These are phyloP conservation scores for Creontiades dilutus DNA, from an alignment of 2,888 invertebrate species.

Conservation along the genomic window DNA sequence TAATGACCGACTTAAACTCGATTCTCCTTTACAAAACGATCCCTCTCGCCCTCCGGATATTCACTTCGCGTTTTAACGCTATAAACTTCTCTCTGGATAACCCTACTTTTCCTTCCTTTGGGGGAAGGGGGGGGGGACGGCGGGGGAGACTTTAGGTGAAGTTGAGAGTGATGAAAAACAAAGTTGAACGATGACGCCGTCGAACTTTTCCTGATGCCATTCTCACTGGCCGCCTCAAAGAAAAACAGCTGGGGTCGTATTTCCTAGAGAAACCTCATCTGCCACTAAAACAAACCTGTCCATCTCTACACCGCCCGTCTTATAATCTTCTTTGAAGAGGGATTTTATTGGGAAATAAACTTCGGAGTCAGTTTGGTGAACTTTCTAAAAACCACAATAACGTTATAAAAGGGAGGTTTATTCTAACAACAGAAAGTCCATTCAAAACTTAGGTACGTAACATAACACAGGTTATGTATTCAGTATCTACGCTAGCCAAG, in stretches of 20 bases:
- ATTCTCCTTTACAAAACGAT: slow-evolving; percentile 58
- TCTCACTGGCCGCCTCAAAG: neutral
- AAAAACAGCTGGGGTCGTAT: slow-evolving; percentile 4
- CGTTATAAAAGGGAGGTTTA: no score
- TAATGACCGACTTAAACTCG: slow-evolving; percentile 65
- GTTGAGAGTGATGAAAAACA: slow-evolving; percentile 50
- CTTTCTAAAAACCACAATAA: neutral
- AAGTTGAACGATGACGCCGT: slow-evolving; percentile 40
- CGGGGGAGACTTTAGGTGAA: slow-evolving; percentile 12
- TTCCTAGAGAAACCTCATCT: slow-evolving; percentile 13
- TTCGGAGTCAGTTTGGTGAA: neutral
- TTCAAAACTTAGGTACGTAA: no score
- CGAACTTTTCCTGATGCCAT: slow-evolving; percentile 50
- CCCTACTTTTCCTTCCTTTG: neutral
- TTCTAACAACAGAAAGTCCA: no score
- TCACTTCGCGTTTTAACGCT: slow-evolving; percentile 57
- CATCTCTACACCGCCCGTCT: neutral
- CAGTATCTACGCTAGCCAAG: no score
- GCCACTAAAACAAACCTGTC: slow-evolving; percentile 39
- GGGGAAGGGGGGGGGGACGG: no score
- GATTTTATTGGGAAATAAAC: neutral
- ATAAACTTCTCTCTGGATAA: slow-evolving; percentile 51
- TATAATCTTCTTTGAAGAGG: slow-evolving; percentile 8
- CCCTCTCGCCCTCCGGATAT: slow-evolving; percentile 23
- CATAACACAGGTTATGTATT: no score